Evolutionary conservation across 2,797 vertebrate species (phyloP), one percentile per base, ranked within the genome.

Genomic region (Hydrophis major): DNA sequence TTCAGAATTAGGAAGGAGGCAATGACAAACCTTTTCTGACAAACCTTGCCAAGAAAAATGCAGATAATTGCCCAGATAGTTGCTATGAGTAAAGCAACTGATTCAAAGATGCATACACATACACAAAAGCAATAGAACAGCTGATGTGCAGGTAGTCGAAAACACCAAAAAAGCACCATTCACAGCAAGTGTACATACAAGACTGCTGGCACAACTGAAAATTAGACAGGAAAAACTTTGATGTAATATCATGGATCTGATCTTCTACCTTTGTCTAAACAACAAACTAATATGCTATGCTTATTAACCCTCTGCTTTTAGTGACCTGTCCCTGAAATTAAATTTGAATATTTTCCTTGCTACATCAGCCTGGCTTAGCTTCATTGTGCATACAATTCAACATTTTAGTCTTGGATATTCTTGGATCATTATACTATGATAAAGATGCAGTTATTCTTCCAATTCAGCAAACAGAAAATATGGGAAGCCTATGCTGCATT

Each of bases 401-500:
- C 83, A 89, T 61, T 32, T 92, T n/a, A 92, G 94, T 42, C 3
- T 94, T 92, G 12, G 28, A 50, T 66, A 59, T 56, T 92, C 86
- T 92, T 93, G 92, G 55, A 27, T 42, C 0, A 92, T 92, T 96
- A 90, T 22, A 94, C 93, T 95, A 18, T 89, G 59, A 86, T 56
- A 57, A 91, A 56, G 11, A 28, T 63, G 83, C 13, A 47, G 32
- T 57, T 42, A n/a, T 27, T 55, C 27, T 88, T 57, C 74, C 18
- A 93, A 53, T 90, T 37, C 53, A 59, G 53, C 18, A 42, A 90
- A 7, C 47, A 89, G 89, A 92, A 96, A 95, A 89, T 91, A 89
- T 90, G 96, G 92, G 93, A 94, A 37, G 7, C 93, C 91, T 93
- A 93, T 28, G 89, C 55, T 94, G 90, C 50, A 95, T 83, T 83